Base-by-base conservation (phyloP, 2,797 vertebrate species). In the Leuciscus waleckii region DNA sequence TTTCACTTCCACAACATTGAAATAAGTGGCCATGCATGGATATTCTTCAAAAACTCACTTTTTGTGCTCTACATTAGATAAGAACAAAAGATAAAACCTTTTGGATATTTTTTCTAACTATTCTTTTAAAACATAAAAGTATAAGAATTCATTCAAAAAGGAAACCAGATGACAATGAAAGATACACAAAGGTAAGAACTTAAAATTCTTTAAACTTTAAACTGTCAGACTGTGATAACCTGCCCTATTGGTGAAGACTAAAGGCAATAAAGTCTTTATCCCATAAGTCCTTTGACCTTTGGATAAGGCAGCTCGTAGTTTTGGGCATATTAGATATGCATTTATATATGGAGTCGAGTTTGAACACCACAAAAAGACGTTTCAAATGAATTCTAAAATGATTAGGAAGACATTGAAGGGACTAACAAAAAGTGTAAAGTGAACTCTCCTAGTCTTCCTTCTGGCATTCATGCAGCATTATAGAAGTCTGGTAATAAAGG, bases 211-310 rank as follows among this genome's bases (percentile, higher is more conserved):
- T 14, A 14, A 4, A 46, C 6, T 56, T 58, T 58, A 26, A 41
- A 14, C 41, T 43, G 17, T 46, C 58, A 65, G 17, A 65, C 11
- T 19, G 26, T 46, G 39, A 79, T 79, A 46, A 82, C 54, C 39
- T 58, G n/a, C 23, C 26, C 11, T 32, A n/a, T 46, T 41, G 17
- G n/a, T 69, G 65, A 71, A 43, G 19, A 73, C n/a, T 32, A 74
- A 35, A 65, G 41, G 43, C 13, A 63, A 73, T n/a, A 16, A 49
- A 49, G 41, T 11, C 14, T 69, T 35, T 70, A 51, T 49, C 29
- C 71, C 29, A 19, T 82, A 83, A 65, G 51, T 83, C 71, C 23
- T 76, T 65, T 76, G 32, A 83, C 43, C 43, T 76, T 67, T 83
- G 43, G 16, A 67, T 67, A 76, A 67, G 41, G 71, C 43, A 39